Evolutionary conservation across 2,888 invertebrate genomes (phyloP).

Genomic region (Acanthosepion pharaonis): DNA sequence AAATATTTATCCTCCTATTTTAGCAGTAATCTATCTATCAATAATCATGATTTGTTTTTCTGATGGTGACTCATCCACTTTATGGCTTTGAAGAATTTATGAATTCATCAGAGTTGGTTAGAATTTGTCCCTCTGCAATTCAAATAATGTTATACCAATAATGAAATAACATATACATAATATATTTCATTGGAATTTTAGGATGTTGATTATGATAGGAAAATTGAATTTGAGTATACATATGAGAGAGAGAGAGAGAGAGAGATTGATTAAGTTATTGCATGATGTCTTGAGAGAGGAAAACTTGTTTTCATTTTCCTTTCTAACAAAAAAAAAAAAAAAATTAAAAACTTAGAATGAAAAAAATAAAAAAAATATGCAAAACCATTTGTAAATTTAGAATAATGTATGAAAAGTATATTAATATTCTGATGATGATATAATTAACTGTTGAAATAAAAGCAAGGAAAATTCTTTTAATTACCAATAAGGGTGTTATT

Average conservation of each 20-base stretch:
- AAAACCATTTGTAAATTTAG: not conserved
- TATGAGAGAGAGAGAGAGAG: not conserved
- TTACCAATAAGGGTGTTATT: not conserved
- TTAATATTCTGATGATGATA: not conserved
- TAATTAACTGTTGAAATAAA: not conserved
- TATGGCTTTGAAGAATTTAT: too few species aligned
- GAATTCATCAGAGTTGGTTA: not conserved
- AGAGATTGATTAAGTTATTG: too few species aligned
- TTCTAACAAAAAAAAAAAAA: not conserved
- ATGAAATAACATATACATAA: not conserved
- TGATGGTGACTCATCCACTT: too few species aligned
- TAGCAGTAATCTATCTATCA: too few species aligned
- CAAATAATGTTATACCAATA: not conserved
- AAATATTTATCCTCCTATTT: too few species aligned
- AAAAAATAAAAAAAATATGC: not conserved
- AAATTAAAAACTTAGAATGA: not conserved
- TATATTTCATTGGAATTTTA: not conserved
- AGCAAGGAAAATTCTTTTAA: not conserved
- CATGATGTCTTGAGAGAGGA: too few species aligned
- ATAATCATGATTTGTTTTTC: too few species aligned
- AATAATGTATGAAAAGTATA: not conserved
- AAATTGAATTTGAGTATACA: not conserved
- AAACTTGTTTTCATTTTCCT: too few species aligned
- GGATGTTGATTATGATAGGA: too few species aligned
- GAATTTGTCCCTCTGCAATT: not conserved